phyloP scores from a whole-genome alignment of 2,113 vertebrate genomes.

The Ptyas mucosa region DNA sequence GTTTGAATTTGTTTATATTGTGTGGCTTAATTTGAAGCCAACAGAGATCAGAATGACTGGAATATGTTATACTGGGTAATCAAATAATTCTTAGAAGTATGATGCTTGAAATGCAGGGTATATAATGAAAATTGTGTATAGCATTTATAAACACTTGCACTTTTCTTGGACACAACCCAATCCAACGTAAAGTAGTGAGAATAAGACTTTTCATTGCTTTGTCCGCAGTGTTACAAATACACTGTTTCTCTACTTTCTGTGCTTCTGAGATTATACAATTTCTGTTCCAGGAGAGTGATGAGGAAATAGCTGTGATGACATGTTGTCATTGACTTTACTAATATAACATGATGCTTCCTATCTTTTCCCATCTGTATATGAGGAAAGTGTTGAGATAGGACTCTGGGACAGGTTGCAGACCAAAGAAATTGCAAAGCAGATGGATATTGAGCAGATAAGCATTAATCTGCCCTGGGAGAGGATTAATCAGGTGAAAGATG shows the following conservation, averaged over 20 bases:
- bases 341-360: constrained; percentile 60
- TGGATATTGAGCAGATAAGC: constrained; percentile 73
- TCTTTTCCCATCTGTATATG: constrained; percentile 59
- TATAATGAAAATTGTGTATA: background rate
- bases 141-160: background rate
- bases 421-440: constrained; percentile 69
- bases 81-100: background rate
- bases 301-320: constrained; percentile 54
- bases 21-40: background rate
- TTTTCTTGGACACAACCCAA: background rate
- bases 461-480: constrained; percentile 71
- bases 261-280: constrained; percentile 27
- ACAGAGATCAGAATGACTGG: background rate
- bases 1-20: background rate
- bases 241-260: background rate
- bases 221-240: background rate
- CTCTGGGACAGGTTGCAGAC: constrained; percentile 69
- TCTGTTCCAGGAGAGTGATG: constrained; percentile 23
- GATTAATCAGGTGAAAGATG: constrained; percentile 72
- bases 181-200: background rate
- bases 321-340: constrained; percentile 46
- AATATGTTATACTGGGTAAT: background rate
- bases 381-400: constrained; percentile 48
- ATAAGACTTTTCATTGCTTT: background rate
- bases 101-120: background rate